Conservation (phyloP, 2,888 invertebrate species). For the Sympetrum striolatum region DNA sequence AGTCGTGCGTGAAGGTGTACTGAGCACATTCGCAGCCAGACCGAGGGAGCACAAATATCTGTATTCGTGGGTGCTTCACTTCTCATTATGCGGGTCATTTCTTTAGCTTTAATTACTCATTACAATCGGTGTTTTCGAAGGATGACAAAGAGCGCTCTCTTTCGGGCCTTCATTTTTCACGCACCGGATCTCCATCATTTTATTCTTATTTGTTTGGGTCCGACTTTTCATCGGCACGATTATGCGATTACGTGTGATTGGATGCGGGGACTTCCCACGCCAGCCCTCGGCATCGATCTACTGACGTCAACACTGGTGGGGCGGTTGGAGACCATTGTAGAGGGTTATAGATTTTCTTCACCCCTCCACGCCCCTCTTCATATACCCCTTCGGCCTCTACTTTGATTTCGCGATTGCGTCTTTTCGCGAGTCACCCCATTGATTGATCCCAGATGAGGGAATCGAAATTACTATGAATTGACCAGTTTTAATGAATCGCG, state of each 20-base stretch:
- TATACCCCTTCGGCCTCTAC: not conserved
- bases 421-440: not conserved
- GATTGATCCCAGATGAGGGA: slow-evolving; percentile 25
- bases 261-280: not conserved
- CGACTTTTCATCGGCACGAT: not conserved
- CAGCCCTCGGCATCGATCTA: slow-evolving; percentile 50
- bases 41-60: too few species aligned
- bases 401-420: slow-evolving; percentile 13
- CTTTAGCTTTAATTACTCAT: too few species aligned
- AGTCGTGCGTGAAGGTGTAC: too few species aligned
- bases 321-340: slow-evolving; percentile 50
- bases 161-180: too few species aligned
- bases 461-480: too few species aligned
- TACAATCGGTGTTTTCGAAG: too few species aligned
- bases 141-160: too few species aligned
- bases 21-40: too few species aligned
- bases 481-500: too few species aligned
- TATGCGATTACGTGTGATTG: slow-evolving; percentile 22
- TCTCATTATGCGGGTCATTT: too few species aligned
- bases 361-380: not conserved
- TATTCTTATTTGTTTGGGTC: not conserved
- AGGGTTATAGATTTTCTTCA: slow-evolving; percentile 36
- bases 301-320: slow-evolving; percentile 51
- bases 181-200: not conserved
- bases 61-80: too few species aligned